A percentile compares a stretch with the other conserved stretches of the same genome.
These are phyloP conservation scores for Mycteria americana DNA, from an alignment of 2,797 vertebrate species.

Conservation along the genomic window DNA sequence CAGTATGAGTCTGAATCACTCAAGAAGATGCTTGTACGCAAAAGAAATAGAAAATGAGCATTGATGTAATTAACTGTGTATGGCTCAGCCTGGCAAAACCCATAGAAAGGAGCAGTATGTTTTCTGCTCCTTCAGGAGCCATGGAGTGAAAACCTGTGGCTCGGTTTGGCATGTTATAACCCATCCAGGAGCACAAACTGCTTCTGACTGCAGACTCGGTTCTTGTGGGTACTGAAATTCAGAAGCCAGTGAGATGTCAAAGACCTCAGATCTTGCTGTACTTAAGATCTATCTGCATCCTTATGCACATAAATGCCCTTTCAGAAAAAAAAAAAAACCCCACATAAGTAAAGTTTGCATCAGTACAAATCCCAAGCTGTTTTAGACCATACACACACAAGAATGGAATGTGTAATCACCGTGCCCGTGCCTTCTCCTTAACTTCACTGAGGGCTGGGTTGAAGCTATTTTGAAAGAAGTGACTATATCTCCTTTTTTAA, in stretches of 20 bases:
- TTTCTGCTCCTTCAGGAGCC: neutral
- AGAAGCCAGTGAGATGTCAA: neutral
- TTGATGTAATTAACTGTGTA: neutral
- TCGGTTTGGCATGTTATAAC: constrained; percentile 29
- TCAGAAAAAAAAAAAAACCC: neutral
- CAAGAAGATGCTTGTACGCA: neutral
- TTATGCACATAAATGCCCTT: neutral
- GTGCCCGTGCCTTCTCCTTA: neutral
- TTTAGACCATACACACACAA: neutral
- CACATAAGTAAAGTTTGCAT: neutral
- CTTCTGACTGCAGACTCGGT: neutral
- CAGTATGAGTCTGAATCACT: neutral
- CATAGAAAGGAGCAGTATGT: neutral
- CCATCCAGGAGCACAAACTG: neutral
- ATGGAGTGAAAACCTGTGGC: constrained; percentile 1
- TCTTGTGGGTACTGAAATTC: neutral
- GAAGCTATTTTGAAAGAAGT: constrained; percentile 18
- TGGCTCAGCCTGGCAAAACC: neutral
- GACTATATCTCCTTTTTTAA: constrained; percentile 12
- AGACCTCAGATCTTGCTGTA: neutral
- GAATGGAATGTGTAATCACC: constrained; percentile 28
- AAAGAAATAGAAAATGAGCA: neutral
- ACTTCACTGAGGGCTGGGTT: neutral
- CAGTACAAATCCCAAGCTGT: neutral
- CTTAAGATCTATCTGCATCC: neutral